Conservation (phyloP, 2,888 invertebrate species). For the Nemotelus nigrinus region DNA sequence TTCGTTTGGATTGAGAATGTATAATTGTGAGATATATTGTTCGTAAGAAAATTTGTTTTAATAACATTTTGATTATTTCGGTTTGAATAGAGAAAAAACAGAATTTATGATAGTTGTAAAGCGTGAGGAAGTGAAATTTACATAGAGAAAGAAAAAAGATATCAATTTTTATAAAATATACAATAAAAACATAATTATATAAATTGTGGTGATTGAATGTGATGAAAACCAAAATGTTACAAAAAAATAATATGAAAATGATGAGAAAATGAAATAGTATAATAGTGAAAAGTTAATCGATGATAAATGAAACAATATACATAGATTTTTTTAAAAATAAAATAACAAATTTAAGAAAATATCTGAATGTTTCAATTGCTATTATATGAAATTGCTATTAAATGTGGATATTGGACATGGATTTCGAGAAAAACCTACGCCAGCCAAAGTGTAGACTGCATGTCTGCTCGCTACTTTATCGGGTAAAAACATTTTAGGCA, state of each 20-base stretch:
- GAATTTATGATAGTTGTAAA: no score
- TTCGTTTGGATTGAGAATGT: no score
- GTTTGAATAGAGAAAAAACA: no score
- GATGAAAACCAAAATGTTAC: slow-evolving; percentile 49
- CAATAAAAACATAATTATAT: slow-evolving; percentile 6
- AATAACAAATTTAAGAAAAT: slow-evolving; percentile 39
- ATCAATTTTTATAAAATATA: slow-evolving; percentile 28
- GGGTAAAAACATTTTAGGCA: no score
- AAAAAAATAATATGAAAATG: slow-evolving; percentile 35
- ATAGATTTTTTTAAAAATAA: slow-evolving; percentile 39
- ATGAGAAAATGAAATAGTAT: slow-evolving; percentile 33
- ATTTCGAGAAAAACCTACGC: no score
- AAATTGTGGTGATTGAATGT: slow-evolving; percentile 48
- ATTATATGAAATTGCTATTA: not conserved
- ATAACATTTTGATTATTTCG: no score
- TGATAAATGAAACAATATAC: slow-evolving; percentile 24
- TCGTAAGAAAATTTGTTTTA: no score
- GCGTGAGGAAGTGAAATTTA: no score
- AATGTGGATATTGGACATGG: no score
- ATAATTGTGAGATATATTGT: no score
- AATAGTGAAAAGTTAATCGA: slow-evolving; percentile 31
- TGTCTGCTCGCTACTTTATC: no score
- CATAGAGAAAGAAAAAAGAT: not conserved
- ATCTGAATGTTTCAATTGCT: not conserved
- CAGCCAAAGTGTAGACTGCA: no score